These are phyloP conservation scores for Cephalophus harveyi DNA, from an alignment of 2,113 vertebrate species.

Conservation along the genomic window DNA sequence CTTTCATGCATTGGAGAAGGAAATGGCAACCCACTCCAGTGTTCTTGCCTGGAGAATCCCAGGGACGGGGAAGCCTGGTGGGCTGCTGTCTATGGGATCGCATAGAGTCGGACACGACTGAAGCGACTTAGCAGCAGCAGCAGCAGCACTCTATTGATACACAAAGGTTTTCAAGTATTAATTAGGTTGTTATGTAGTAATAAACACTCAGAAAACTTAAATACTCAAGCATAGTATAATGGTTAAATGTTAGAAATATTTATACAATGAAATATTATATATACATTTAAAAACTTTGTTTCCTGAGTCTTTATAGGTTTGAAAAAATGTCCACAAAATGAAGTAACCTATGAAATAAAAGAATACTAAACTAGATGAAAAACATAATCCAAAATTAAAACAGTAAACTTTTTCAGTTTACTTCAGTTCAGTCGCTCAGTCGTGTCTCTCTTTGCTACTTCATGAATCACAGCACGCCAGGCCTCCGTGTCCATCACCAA, in stretches of 20 bases:
- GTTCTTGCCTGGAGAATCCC: too few species aligned
- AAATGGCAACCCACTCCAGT: too few species aligned
- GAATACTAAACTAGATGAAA: background rate
- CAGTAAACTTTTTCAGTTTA: background rate
- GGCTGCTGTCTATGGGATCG: too few species aligned
- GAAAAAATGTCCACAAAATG: background rate
- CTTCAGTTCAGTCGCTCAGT: too few species aligned
- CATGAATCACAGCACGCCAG: too few species aligned
- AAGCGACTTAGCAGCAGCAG: too few species aligned
- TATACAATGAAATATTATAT: background rate
- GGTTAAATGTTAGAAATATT: background rate
- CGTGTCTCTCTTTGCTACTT: rapidly evolving
- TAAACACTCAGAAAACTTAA: background rate
- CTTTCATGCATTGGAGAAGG: too few species aligned
- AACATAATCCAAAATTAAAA: background rate
- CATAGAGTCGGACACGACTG: rapidly evolving
- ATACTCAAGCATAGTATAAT: background rate
- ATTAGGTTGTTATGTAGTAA: background rate
- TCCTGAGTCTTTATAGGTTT: background rate
- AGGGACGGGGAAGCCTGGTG: too few species aligned
- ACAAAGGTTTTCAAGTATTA: background rate
- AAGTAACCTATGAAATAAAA: background rate
- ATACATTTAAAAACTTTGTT: background rate
- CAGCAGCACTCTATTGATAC: background rate
- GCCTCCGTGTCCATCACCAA: too few species aligned